Conservation (phyloP, 2,888 invertebrate species). For the Trichogramma evanescens region DNA sequence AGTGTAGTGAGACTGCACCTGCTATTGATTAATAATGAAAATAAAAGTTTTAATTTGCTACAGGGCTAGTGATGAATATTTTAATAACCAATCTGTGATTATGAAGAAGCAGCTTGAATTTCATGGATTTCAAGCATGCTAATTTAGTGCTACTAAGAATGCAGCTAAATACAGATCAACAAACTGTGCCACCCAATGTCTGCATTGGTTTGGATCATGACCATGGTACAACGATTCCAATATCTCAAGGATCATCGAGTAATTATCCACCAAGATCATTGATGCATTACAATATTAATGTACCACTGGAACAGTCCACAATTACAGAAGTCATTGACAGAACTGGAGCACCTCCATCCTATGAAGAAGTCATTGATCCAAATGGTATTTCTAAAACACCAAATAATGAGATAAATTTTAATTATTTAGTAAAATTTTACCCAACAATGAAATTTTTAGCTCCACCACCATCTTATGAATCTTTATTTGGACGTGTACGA, state of each 20-base stretch:
- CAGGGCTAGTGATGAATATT: too few relatives aligned
- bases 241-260: slow-evolving; percentile 22
- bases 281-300: slow-evolving; percentile 33
- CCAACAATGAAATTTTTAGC: slow-evolving; percentile 42
- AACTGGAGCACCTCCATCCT: slow-evolving; percentile 54
- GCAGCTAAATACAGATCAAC: slow-evolving; percentile 28
- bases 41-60: too few relatives aligned
- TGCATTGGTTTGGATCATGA: slow-evolving; percentile 27
- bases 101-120: not conserved
- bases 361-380: slow-evolving; percentile 58
- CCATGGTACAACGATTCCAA: slow-evolving; percentile 26
- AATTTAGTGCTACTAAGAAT: slow-evolving; percentile 27
- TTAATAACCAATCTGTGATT: not conserved
- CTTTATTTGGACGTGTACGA: slow-evolving; percentile 58
- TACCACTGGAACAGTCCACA: slow-evolving; percentile 32
- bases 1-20: too few relatives aligned
- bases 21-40: too few relatives aligned
- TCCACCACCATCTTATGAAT: slow-evolving; percentile 63
- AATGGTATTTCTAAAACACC: slow-evolving; percentile 46
- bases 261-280: slow-evolving; percentile 38
- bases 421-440: not conserved
- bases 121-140: slow-evolving; percentile 22
- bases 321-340: slow-evolving; percentile 34
- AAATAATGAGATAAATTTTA: not conserved
- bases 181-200: slow-evolving; percentile 21